Base-by-base conservation (phyloP, 2,888 invertebrate genomes). In the Calephelis perditalis region DNA sequence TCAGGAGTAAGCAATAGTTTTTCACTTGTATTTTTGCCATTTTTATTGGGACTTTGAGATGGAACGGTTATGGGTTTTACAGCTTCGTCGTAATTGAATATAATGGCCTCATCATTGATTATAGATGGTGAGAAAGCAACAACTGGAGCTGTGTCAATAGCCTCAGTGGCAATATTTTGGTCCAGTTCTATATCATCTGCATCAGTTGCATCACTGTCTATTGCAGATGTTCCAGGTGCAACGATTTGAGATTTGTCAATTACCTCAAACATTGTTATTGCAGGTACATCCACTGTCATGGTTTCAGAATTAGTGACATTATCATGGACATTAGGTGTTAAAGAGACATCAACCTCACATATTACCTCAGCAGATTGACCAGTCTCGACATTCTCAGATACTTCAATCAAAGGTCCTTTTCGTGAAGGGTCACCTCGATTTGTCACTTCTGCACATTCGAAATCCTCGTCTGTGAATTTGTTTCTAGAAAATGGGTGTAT, bases 371-470 rank as follows among this genome's bases (percentile, higher is more conserved):
- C 37, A 55, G 55, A 7, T 55, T 55, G 55, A 55, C 36, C 55
- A 55, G 15, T 55, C 36, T n/a, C 55, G 5, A 55, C 55, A 55
- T 55, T 11, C 36, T 55, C 55, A 12, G 55, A 26, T 36, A 36
- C 55, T 37, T 36, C 55, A 37, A 55, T 55, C 55, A 55, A 55
- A 11, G 56, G 12, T 36, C 56, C 15, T 15, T 15, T 15, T 15
- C 15, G 15, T 15, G 15, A 15, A 15, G 15, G 15, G 15, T 15
- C 15, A 15, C 15, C 15, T 15, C 61, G 36, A 61, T 61, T 54
- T 40, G 57, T 61, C 52, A 61, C 61, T 61, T 61, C 61, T 36
- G 62, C 40, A 55, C 58, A 62, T 46, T 62, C 46, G 57, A 61
- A 62, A 43, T 62, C 62, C 49, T 61, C 57, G n/a, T 61, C 61